phyloP scores from a whole-genome alignment of 1,140 invertebrate species.

The Caenorhabditis inopinata region DNA sequence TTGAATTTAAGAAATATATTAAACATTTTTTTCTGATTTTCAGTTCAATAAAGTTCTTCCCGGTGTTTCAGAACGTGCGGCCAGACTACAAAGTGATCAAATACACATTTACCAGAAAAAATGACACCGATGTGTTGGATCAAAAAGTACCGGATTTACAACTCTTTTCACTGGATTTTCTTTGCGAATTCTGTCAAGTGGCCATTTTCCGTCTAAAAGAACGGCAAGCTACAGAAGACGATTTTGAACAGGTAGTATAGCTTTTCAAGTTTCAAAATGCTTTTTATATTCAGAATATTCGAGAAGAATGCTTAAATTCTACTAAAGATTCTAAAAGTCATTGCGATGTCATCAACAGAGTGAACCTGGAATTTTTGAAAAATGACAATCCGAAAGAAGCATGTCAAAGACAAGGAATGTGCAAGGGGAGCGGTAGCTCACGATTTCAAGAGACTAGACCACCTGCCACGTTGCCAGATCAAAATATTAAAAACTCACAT shows the following conservation, averaged over 20 bases:
- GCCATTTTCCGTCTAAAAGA: background rate
- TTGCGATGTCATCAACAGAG: background rate
- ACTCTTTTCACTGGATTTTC: background rate
- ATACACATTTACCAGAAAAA: background rate
- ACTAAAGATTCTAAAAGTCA: background rate
- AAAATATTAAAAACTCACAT: background rate
- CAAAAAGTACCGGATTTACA: background rate
- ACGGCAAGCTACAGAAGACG: background rate
- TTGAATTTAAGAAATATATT: too few species aligned
- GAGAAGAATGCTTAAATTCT: background rate
- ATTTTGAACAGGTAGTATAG: slow-evolving; percentile 31
- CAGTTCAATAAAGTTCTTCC: too few species aligned
- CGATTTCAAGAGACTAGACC: background rate
- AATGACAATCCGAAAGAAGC: background rate
- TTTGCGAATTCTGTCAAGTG: slow-evolving; percentile 31
- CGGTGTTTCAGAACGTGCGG: background rate
- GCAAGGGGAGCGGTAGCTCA: background rate
- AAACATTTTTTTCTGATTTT: too few species aligned
- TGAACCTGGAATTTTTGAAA: slow-evolving; percentile 68
- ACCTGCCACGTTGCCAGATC: background rate
- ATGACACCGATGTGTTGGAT: background rate
- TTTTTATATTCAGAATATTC: background rate
- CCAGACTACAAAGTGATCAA: background rate
- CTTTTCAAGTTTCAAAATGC: background rate
- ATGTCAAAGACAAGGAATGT: background rate